Conservation (phyloP, 2,888 invertebrate species). For the Andrena chrysosceles region DNA sequence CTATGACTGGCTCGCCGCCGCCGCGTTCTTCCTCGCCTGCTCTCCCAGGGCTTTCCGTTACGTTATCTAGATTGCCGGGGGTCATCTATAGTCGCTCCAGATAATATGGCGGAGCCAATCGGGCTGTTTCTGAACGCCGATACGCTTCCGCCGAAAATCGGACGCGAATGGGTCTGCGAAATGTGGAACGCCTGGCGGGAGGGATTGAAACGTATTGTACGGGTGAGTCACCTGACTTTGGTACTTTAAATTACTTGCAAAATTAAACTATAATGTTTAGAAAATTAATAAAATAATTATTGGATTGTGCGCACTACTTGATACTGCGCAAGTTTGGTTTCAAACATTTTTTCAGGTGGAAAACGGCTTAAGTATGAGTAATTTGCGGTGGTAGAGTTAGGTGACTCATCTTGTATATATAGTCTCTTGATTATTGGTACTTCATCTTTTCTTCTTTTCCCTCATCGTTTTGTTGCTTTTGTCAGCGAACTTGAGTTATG, state of each 20-base stretch:
- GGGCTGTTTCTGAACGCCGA: neutral
- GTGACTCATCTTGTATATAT: too few species aligned
- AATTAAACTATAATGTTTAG: neutral
- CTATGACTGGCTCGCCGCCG: conserved; percentile 72
- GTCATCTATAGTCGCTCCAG: conserved; percentile 1
- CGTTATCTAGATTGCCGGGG: conserved; percentile 57
- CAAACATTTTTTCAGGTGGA: too few species aligned
- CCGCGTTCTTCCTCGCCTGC: conserved; percentile 41
- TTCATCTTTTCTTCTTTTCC: too few species aligned
- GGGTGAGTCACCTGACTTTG: too few species aligned
- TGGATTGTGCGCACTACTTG: too few species aligned
- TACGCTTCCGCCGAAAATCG: neutral
- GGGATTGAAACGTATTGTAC: neutral
- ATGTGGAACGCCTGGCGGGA: too few species aligned
- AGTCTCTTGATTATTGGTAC: too few species aligned
- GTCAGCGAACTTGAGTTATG: too few species aligned
- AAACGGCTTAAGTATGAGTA: too few species aligned
- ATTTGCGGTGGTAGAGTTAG: too few species aligned
- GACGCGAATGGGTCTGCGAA: neutral
- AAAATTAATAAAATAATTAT: neutral
- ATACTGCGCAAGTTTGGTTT: too few species aligned
- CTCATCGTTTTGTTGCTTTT: too few species aligned
- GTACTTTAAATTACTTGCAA: neutral
- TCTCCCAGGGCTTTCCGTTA: conserved; percentile 54
- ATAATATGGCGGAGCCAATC: conserved; percentile 42